Evolutionary conservation across 2,797 vertebrate genomes (phyloP), one percentile per base, ranked within the genome.

Genomic region (Sylvilagus floridanus): DNA sequence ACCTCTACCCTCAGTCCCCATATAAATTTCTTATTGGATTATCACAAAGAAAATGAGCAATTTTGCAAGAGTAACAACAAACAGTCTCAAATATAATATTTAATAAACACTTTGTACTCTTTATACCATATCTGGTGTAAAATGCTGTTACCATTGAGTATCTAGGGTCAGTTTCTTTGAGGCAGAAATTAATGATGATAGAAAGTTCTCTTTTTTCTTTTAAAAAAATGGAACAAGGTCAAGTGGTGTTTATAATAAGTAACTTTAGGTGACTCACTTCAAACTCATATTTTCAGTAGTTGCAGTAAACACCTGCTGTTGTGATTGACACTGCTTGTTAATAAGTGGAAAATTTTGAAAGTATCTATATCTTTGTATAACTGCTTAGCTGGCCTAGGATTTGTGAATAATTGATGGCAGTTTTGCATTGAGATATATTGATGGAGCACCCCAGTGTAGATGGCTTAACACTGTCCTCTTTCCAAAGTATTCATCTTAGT

Each of bases 321-420:
- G 71, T 66, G 86, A 86, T 85, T 94, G 93, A 93, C 85, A 66
- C 78, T 88, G 79, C 98, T 96, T 83, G 97, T 97, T 97, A 98
- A 97, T 96, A 90, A 97, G 95, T 97, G 96, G 97, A 81, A 98
- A 97, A 96, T 26, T 97, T 98, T 97, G 97, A 93, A 98, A 97
- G 96, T 92, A 93, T 96, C 93, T 97, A 54, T 96, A 42, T 97
- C 96, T 96, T 96, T 95, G 96, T 94, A 96, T 95, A 98, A 97
- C 95, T 98, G 97, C 98, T 98, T 97, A 94, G 97, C 97, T 97
- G 97, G 98, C 97, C 88, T 97, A 95, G 87, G 96, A 97, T 97
- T 97, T 77, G 84, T 98, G 98, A 98, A 98, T 98, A 98, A 98
- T 98, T 97, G 96, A 98, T 98, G 98, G 90, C 79, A 97, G 96